Conservation (phyloP, 2,113 vertebrate genomes). For the Salvelinus alpinus region DNA sequence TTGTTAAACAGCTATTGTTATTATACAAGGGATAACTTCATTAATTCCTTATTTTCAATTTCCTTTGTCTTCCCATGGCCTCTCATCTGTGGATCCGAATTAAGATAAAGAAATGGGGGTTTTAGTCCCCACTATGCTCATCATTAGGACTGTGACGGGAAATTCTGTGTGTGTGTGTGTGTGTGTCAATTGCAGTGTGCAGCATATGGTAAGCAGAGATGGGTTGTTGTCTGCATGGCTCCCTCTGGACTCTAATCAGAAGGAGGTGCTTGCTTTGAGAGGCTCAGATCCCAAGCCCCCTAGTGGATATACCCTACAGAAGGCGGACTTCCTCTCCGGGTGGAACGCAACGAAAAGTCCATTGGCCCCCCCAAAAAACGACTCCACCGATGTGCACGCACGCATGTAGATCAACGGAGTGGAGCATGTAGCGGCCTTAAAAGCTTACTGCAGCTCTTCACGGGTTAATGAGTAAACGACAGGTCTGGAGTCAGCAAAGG, state of each 20-base stretch:
- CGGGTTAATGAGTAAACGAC: conserved; percentile 10
- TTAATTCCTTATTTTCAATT: conserved; percentile 11
- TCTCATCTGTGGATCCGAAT: background rate
- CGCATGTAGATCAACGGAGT: no score
- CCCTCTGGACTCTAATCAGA: conserved; percentile 21
- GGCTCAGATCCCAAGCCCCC: background rate
- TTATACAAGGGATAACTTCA: conserved; percentile 1
- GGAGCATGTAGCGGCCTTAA: no score
- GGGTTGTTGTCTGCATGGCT: background rate
- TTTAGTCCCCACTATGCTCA: background rate
- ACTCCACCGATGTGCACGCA: no score
- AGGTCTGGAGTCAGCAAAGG: background rate
- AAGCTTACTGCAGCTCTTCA: conserved; percentile 15
- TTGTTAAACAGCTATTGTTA: conserved; percentile 11
- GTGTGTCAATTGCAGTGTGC: conserved; percentile 22
- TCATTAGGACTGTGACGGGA: background rate
- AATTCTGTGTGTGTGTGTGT: conserved; percentile 7
- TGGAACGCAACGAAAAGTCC: no score
- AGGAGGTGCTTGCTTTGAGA: conserved; percentile 14
- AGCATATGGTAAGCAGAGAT: background rate
- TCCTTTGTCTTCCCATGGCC: conserved; percentile 6
- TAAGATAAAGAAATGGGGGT: conserved; percentile 8
- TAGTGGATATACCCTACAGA: no score
- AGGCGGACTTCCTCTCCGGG: no score
- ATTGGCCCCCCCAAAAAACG: no score